Conservation (phyloP, 2,888 invertebrate species). For the Steinernema hermaphroditum region DNA sequence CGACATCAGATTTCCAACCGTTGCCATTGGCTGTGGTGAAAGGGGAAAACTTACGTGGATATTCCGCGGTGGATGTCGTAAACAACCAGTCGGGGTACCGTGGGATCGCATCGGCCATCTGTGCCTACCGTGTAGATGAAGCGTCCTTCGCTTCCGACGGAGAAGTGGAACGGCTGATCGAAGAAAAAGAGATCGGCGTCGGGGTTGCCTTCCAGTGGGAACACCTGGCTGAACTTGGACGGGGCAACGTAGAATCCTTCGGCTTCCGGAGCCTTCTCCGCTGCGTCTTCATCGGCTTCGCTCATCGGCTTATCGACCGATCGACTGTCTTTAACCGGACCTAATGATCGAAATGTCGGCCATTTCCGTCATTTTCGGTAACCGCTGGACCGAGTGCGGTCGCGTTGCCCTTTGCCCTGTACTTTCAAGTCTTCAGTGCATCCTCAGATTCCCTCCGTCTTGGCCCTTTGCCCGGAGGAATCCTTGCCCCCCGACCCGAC, state of each 20-base stretch:
- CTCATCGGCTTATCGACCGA: no score
- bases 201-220: not conserved
- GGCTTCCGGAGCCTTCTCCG: no score
- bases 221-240: not conserved
- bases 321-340: no score
- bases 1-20: no score
- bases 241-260: not conserved
- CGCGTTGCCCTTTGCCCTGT: no score
- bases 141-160: slow-evolving; percentile 5
- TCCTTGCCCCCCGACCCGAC: not conserved
- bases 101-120: not conserved
- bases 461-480: not conserved
- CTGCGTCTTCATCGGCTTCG: no score
- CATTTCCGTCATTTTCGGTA: no score
- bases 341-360: no score
- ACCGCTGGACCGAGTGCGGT: no score
- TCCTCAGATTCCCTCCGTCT: no score
- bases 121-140: not conserved
- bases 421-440: no score
- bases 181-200: not conserved
- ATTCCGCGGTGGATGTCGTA: not conserved
- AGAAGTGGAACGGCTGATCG: not conserved
- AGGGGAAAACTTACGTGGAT: not conserved
- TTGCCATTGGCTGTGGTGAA: not conserved
- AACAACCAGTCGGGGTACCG: not conserved